Evolutionary conservation across 2,113 vertebrate genomes (phyloP).

Genomic region (Caranx melampygus): DNA sequence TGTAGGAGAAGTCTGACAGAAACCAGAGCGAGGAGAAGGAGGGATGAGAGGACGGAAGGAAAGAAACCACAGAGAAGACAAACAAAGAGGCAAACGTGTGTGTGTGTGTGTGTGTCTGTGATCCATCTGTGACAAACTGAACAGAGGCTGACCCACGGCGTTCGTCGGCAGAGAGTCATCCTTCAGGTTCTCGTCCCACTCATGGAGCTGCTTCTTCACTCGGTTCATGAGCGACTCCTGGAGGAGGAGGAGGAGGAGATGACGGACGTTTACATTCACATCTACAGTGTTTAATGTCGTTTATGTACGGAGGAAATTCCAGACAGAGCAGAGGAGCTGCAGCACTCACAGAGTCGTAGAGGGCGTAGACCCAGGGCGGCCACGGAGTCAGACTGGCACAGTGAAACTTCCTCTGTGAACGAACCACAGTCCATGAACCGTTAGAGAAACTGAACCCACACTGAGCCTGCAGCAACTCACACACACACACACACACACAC

Average conservation of each 20-base stretch:
- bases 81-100: slow-evolving; percentile 6
- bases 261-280: slow-evolving; percentile 35
- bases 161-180: slow-evolving; percentile 97
- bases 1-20: slow-evolving; percentile 95
- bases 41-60: slow-evolving; percentile 29
- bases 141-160: slow-evolving; percentile 88
- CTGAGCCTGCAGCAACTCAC: too few relatives aligned
- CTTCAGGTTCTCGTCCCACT: slow-evolving; percentile 98
- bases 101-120: background rate
- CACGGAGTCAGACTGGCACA: slow-evolving; percentile 96
- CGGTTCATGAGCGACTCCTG: slow-evolving; percentile 98
- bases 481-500: background rate
- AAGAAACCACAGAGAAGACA: slow-evolving; percentile 30
- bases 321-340: background rate
- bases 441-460: background rate
- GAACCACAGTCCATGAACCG: slow-evolving; percentile 43
- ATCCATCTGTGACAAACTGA: slow-evolving; percentile 44
- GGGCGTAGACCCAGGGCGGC: slow-evolving; percentile 96
- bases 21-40: slow-evolving; percentile 43
- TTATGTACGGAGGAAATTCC: slow-evolving; percentile 1
- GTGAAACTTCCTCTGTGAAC: slow-evolving; percentile 91
- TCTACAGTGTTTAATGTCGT: background rate
- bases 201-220: slow-evolving; percentile 95
- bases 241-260: slow-evolving; percentile 36
- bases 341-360: slow-evolving; percentile 96